Evolutionary conservation across 2,888 invertebrate species (phyloP).

Genomic region (Agriopis leucophaearia): DNA sequence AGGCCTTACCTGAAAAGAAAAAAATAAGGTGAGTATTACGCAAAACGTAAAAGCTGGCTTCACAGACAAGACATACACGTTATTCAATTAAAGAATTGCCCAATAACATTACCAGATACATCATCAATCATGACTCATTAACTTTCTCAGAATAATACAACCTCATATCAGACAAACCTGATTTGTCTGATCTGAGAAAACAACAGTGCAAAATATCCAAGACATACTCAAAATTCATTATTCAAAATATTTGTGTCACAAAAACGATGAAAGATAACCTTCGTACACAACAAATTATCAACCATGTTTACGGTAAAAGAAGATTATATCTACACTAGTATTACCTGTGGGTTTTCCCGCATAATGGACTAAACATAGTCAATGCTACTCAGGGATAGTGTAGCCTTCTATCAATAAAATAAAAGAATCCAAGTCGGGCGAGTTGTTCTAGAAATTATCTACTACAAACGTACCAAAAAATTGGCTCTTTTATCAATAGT

Average conservation of each 20-base stretch:
- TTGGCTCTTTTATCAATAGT: too few relatives aligned
- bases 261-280: constrained; percentile 18
- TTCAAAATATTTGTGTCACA: neutral
- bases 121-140: constrained; percentile 25
- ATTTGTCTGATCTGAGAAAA: too few relatives aligned
- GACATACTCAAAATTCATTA: constrained; percentile 5
- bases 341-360: too few relatives aligned
- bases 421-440: too few relatives aligned
- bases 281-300: neutral
- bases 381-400: too few relatives aligned
- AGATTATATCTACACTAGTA: too few relatives aligned
- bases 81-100: constrained; percentile 30
- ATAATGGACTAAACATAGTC: too few relatives aligned
- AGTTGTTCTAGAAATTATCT: too few relatives aligned
- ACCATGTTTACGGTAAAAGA: too few relatives aligned
- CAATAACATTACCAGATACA: constrained; percentile 14
- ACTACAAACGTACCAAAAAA: too few relatives aligned
- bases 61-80: neutral
- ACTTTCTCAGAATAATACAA: constrained; percentile 29
- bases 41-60: neutral
- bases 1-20: constrained; percentile 40
- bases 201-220: neutral
- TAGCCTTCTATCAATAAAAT: too few relatives aligned
- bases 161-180: neutral
- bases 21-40: constrained; percentile 16